phyloP scores from a whole-genome alignment of 2,797 vertebrate species.

The Lates japonicus region DNA sequence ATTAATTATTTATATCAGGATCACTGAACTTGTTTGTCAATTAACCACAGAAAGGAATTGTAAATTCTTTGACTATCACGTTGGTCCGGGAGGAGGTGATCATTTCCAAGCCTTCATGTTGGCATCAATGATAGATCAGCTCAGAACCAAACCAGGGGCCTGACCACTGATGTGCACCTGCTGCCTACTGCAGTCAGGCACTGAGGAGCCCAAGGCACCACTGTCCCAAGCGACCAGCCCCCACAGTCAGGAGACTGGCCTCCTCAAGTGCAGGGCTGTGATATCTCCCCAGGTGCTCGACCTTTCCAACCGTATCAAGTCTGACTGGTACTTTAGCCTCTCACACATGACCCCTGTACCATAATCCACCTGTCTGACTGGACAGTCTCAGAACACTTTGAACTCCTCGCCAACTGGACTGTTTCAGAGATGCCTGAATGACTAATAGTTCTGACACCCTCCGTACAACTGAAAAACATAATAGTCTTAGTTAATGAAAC shows the following conservation, averaged over 20 bases:
- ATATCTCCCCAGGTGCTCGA: slow-evolving; percentile 88
- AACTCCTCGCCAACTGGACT: slow-evolving; percentile 36
- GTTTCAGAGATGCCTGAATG: slow-evolving; percentile 50
- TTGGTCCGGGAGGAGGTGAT: slow-evolving; percentile 98
- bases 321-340: slow-evolving; percentile 3
- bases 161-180: too few species aligned
- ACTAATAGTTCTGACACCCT: slow-evolving; percentile 17
- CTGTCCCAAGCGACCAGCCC: slow-evolving; percentile 95
- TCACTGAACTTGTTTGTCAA: too few species aligned
- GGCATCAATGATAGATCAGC: slow-evolving; percentile 99
- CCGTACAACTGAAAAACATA: slow-evolving; percentile 4
- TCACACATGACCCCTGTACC: too few species aligned
- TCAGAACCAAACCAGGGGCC: slow-evolving; percentile 96
- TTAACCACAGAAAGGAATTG: too few species aligned
- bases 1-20: too few species aligned
- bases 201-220: slow-evolving; percentile 95
- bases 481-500: slow-evolving; percentile 21
- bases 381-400: slow-evolving; percentile 16
- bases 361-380: too few species aligned
- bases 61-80: slow-evolving; percentile 97
- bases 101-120: slow-evolving; percentile 98
- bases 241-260: slow-evolving; percentile 98
- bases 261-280: slow-evolving; percentile 98
- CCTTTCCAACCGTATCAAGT: slow-evolving; percentile 14
- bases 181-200: too few species aligned